Base-by-base conservation (phyloP, 2,797 vertebrate species). In the Petrocephalus schoutedeni region DNA sequence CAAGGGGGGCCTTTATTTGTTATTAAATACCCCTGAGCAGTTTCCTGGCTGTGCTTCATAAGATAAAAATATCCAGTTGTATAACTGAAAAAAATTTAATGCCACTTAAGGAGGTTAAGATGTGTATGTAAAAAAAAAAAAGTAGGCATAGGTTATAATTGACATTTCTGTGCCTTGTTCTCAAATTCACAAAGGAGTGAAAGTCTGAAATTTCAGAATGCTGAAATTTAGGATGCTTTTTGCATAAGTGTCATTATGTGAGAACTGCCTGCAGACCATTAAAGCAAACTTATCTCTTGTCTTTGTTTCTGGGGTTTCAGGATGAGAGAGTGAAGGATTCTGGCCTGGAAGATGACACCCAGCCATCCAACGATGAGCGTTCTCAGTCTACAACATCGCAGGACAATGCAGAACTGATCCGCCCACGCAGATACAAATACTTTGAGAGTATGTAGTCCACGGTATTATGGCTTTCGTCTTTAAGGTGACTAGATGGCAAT, bases 341-440 rank as follows among this genome's bases (percentile, higher is more conserved):
- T 12, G 97, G 94, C 80, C 96, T 95, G 85, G 96, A 95, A 51
- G 97, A 97, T 85, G 97, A 98, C 87, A 95, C 93, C 14, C 96
- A 95, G 89, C 95, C 95, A 9, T 95, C 96, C 41, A 95, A 96
- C 10, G 97, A 97, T 16, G 96, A 96, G 82, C 97, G 96, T 49
- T 95, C 96, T 0, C 96, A 97, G 1, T 95, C 96, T 53, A 96
- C 95, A 86, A 93, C 96, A 85, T 95, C 96, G 41, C 96, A 96
- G 10, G 96, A 97, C 91, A 96, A 96, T 0, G 96, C 95, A 89
- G 98, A 98, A 91, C 95, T 98, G 14, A 96, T 98, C 87, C 96
- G 97, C 10, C 96, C 97, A 4, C 97, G 97, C 87, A 96, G 97
- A 77, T 96, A 97, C 93, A 97, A 96, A 94, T 99, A 98, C 92